Evolutionary conservation across 1,140 invertebrate genomes (phyloP).

Genomic region (Archivesica marissinica): DNA sequence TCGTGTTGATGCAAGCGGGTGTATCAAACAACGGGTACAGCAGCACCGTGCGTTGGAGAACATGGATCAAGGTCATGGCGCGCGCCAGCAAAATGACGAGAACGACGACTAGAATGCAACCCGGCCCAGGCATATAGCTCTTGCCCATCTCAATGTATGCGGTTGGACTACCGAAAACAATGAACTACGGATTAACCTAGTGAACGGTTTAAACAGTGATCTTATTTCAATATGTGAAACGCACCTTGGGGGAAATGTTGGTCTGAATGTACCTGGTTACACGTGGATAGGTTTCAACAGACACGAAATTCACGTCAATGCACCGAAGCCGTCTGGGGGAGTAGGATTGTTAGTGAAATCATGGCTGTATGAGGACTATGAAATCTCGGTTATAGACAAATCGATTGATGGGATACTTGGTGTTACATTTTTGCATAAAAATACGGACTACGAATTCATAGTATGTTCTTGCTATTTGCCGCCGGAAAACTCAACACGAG

Average conservation of each 20-base stretch:
- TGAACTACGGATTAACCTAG: conserved; percentile 31
- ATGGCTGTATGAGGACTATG: conserved; percentile 7
- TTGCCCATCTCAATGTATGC: conserved; percentile 49
- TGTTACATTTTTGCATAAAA: conserved; percentile 18
- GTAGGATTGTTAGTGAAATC: conserved; percentile 60
- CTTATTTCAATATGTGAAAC: conserved; percentile 45
- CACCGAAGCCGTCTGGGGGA: conserved; percentile 60
- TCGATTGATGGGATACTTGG: conserved; percentile 44
- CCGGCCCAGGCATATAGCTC: conserved; percentile 31
- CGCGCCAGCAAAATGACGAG: background rate
- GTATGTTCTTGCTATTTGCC: conserved; percentile 47
- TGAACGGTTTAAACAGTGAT: conserved; percentile 34
- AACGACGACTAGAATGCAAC: conserved; percentile 27
- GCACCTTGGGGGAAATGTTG: background rate
- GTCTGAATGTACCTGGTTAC: background rate
- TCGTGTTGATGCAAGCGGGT: conserved; percentile 32
- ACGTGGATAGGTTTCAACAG: conserved; percentile 46
- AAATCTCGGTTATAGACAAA: conserved; percentile 28
- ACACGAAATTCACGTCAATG: conserved; percentile 44
- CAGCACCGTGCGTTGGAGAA: no score
- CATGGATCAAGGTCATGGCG: no score
- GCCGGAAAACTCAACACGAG: conserved; percentile 20
- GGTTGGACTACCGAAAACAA: conserved; percentile 50
- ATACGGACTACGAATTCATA: conserved; percentile 37
- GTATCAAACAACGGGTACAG: conserved; percentile 29